phyloP scores from a whole-genome alignment of 2,797 vertebrate species.

The Cygnus olor region DNA sequence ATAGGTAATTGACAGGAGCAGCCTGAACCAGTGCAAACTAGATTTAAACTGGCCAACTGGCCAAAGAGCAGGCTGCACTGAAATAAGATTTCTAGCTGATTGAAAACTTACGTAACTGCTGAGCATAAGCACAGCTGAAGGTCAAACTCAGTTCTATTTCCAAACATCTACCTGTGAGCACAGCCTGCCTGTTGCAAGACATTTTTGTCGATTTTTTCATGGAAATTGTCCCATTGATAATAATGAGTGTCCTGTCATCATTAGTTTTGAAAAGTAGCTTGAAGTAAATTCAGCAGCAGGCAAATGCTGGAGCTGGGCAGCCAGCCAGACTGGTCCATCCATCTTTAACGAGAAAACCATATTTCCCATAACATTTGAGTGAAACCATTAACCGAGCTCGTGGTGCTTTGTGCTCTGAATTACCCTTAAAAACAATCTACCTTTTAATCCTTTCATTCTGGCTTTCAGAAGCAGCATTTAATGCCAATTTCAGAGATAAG shows the following conservation, averaged over 20 bases:
- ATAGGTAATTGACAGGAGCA: background rate
- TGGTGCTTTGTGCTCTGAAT: slow-evolving; percentile 36
- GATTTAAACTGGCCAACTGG: background rate
- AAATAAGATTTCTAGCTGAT: background rate
- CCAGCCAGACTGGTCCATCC: background rate
- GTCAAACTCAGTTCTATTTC: background rate
- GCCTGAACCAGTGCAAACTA: background rate
- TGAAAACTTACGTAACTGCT: background rate
- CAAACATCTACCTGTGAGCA: background rate
- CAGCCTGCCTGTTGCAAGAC: background rate
- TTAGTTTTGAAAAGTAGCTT: background rate
- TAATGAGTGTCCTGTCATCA: background rate
- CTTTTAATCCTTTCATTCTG: slow-evolving; percentile 47
- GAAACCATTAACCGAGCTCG: slow-evolving; percentile 10
- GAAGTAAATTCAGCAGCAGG: background rate
- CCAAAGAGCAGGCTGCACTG: background rate
- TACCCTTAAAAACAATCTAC: slow-evolving; percentile 38
- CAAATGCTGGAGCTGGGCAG: background rate
- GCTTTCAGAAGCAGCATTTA: slow-evolving; percentile 42
- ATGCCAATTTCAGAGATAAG: background rate
- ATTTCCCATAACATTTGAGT: slow-evolving; percentile 33
- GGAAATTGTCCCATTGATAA: background rate
- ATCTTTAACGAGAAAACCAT: slow-evolving; percentile 23
- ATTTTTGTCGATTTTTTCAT: background rate
- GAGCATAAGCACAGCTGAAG: background rate